phyloP scores from a whole-genome alignment of 37 sponge, comb jelly and placozoan species.

The Bolinopsis microptera region DNA sequence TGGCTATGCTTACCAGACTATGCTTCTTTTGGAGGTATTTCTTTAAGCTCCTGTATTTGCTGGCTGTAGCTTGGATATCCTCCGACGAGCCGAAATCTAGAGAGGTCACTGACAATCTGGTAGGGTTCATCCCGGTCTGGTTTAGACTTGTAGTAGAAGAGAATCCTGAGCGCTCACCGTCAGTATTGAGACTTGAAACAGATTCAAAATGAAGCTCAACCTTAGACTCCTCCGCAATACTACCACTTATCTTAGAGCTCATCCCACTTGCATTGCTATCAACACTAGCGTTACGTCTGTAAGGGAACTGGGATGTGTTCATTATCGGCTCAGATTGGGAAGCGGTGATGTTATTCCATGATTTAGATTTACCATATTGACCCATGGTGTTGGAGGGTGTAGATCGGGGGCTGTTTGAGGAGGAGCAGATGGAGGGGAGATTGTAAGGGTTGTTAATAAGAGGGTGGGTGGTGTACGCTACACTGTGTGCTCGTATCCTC shows the following conservation, averaged over 20 bases:
- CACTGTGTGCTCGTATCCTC: slow-evolving; percentile 20
- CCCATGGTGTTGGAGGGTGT: background rate
- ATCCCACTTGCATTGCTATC: background rate
- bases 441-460: background rate
- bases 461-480: slow-evolving; percentile 6
- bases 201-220: background rate
- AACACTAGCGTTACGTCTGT: background rate
- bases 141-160: background rate
- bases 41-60: background rate
- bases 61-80: background rate
- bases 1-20: background rate
- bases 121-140: background rate
- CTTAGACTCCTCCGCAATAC: background rate
- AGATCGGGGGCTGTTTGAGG: background rate
- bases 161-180: background rate
- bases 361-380: background rate
- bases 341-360: background rate
- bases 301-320: too few relatives aligned
- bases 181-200: background rate
- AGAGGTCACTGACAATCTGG: background rate
- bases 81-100: background rate
- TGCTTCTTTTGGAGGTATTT: background rate
- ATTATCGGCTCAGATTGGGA: background rate
- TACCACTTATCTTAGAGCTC: background rate
- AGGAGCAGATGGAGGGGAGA: background rate